Evolutionary conservation across 2,888 invertebrate species (phyloP).

Genomic region (Agonum fuliginosum): DNA sequence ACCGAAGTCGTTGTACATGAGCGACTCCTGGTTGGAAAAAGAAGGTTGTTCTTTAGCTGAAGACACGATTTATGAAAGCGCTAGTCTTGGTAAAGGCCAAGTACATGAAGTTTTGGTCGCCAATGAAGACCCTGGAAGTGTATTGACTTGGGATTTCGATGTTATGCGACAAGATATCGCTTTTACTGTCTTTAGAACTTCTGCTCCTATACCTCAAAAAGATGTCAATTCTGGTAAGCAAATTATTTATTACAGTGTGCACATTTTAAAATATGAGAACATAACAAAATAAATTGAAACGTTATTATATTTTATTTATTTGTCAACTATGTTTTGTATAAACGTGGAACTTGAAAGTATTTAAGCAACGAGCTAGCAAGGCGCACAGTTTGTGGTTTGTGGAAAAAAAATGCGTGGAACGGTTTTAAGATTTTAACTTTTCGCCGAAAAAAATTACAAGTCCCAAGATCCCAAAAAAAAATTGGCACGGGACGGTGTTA

Average conservation of each 20-base stretch:
- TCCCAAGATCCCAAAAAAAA: no score
- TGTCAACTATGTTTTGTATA: slow-evolving; percentile 11
- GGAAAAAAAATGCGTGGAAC: no score
- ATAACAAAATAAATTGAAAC: neutral
- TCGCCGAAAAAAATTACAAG: no score
- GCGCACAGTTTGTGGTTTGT: no score
- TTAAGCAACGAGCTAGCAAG: no score
- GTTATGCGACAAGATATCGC: slow-evolving; percentile 91
- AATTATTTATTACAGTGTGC: neutral
- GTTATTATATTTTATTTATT: neutral
- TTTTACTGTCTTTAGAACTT: slow-evolving; percentile 82
- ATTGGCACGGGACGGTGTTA: no score
- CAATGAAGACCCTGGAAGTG: slow-evolving; percentile 89
- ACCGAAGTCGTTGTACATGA: slow-evolving; percentile 89
- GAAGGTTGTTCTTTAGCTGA: slow-evolving; percentile 70
- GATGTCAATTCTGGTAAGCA: slow-evolving; percentile 61
- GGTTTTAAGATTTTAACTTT: no score
- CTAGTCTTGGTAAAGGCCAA: slow-evolving; percentile 81
- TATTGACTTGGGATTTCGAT: slow-evolving; percentile 98
- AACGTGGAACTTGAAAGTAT: no score
- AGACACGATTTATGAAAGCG: slow-evolving; percentile 78
- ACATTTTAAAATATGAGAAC: slow-evolving; percentile 69
- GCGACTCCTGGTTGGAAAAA: slow-evolving; percentile 74
- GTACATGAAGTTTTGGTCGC: slow-evolving; percentile 86
- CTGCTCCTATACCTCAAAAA: slow-evolving; percentile 65